These are phyloP conservation scores for Hippocampus barbouri DNA, from an alignment of 2,113 vertebrate species.

Conservation along the genomic window DNA sequence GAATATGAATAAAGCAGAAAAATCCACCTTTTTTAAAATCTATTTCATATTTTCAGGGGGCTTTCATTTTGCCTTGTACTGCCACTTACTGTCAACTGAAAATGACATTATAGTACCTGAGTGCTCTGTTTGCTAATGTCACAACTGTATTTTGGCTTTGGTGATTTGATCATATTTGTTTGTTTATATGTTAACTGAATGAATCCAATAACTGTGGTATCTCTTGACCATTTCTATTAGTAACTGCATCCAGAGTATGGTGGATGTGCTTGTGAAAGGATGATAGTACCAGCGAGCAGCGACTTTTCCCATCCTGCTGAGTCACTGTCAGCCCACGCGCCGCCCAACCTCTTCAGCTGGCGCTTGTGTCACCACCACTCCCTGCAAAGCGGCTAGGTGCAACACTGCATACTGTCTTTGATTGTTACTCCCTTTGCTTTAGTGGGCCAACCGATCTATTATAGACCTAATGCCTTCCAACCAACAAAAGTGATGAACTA, in stretches of 20 bases:
- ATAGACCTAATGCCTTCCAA: background rate
- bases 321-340: conserved; percentile 23
- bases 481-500: no score
- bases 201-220: background rate
- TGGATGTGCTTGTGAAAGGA: background rate
- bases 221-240: background rate
- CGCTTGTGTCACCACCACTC: conserved; percentile 17
- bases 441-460: background rate
- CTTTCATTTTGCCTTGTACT: no score
- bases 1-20: no score
- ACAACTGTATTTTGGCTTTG: no score
- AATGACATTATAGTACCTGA: no score
- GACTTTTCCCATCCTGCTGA: conserved; percentile 45
- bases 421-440: background rate
- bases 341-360: background rate
- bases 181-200: background rate
- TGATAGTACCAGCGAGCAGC: conserved; percentile 1
- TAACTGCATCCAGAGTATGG: background rate
- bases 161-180: no score
- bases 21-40: no score
- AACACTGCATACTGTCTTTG: background rate
- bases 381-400: background rate
- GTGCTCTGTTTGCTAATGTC: no score
- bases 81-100: no score
- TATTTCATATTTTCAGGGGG: no score